Evolutionary conservation across 2,888 invertebrate species (phyloP), one percentile per base, ranked within the genome.

Genomic region (Nyleta sp.): DNA sequence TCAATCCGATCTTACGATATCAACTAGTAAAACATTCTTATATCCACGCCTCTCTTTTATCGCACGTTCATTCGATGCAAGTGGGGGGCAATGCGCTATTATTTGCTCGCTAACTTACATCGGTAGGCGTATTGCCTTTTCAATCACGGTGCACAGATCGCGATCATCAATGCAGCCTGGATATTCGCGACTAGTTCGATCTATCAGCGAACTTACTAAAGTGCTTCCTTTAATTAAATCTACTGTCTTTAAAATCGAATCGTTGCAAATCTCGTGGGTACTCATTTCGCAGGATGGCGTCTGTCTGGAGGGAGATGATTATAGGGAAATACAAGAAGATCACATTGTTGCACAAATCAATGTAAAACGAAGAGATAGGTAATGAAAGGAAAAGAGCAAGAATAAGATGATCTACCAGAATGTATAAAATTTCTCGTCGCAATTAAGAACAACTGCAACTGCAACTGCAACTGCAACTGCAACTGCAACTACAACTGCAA

Each of bases 241-340:
- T 53, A 74, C 74, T 74, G 74, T 74, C 74, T 74, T 67, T 74
- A 67, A 67, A 74, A 67, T 74, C 74, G 74, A 59, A 74, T 74
- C 52, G 46, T 18, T 42, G 48, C 15, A 15, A 42, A 52, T 65
- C 57, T 18, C 24, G 52, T 33, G 17, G 44, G 67, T 65, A 59
- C 50, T 74, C 40, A 52, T 67, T 74, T 59, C n/a, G 15, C 44
- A 4, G 31, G 42, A 52, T 11, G 24, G 22, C 17, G 60, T 60
- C 71, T 60, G 31, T 24, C 18, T 5, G 20, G 22, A 17, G 13
- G 50, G 18, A 17, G 20, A 42, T 42, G 70, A 70, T 50, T 59
- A 59, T 31, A 50, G 24, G 46, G 59, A 15, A 40, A 28, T 35
- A 52, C 20, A 35, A 59, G 35, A 59, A 53, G 42, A 38, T 65